Base-by-base conservation (phyloP, 2,888 invertebrate species). In the Liopterus haemorrhoidalis region DNA sequence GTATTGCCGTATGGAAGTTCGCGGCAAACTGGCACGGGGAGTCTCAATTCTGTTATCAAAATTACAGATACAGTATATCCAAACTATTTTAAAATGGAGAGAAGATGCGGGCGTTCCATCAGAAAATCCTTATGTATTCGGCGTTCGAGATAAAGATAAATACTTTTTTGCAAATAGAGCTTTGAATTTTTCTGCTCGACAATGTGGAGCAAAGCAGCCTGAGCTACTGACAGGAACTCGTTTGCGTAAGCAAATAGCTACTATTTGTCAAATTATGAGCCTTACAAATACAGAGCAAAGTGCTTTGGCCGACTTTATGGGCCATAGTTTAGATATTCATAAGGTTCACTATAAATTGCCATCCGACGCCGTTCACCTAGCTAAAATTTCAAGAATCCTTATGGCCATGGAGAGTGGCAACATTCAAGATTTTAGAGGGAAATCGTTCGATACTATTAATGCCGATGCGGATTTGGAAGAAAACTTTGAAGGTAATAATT, bases 111-210 rank as follows among this genome's bases (percentile, higher is more conserved):
- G 30, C 9, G 30, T 30, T n/a, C 16, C 12, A 8, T 8, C 8
- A 15, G n/a, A 5, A 12, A 30, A 30, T 30, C 30, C 30, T 15
- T 30, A 30, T 30, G 30, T 30, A 15, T 30, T 30, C 16, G 30
- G 30, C 16, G 3, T 3, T 30, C 8, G 3, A 11, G 30, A 3
- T 8, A 30, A n/a, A n/a, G 30, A 30, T 30, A 11, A 30, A 3
- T 14, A n/a, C 16, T 30, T 30, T 8, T 14, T 3, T n/a, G 30
- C 30, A 12, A 15, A 16, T 11, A 30, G 11, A 11, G 8, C 30
- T 12, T 30, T 30, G 16, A 6, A 30, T 30, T 16, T n/a, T 30
- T 14, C 30, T 15, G 30, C 30, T 30, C 30, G 12, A 14, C 30
- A n/a, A 8, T 5, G 30, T 14, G 30, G 4, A 3, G 30, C 30